Conservation (phyloP, 2,888 invertebrate species). For the Lissocephala sabroskyi region DNA sequence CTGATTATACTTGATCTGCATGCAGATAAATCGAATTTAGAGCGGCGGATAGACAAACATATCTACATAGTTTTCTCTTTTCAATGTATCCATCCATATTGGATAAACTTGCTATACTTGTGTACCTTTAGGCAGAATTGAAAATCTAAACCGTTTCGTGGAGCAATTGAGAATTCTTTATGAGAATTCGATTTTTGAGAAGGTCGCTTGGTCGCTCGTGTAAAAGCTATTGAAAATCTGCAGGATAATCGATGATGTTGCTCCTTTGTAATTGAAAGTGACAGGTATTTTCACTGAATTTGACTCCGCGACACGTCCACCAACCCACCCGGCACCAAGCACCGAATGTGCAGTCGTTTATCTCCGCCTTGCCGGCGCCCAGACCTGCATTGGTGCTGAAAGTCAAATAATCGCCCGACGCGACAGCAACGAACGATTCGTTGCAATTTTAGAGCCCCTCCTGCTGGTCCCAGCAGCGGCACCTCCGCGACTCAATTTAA, state of each 20-base stretch:
- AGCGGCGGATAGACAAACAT: too few species aligned
- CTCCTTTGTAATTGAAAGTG: slow-evolving; percentile 41
- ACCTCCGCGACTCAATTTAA: slow-evolving; percentile 33
- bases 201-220: too few species aligned
- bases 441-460: slow-evolving; percentile 19
- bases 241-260: slow-evolving; percentile 29
- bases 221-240: not conserved
- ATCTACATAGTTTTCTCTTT: too few species aligned
- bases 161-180: too few species aligned
- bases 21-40: too few species aligned
- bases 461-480: not conserved
- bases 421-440: slow-evolving; percentile 16
- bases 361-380: too few species aligned
- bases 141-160: too few species aligned
- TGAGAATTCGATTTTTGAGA: too few species aligned
- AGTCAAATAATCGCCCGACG: slow-evolving; percentile 32
- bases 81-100: too few species aligned
- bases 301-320: slow-evolving; percentile 14
- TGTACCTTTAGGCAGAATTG: too few species aligned
- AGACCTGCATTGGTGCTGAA: slow-evolving; percentile 15
- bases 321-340: not conserved
- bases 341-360: slow-evolving; percentile 2
- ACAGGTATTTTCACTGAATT: slow-evolving; percentile 21
- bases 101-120: too few species aligned
- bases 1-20: too few species aligned